These are phyloP conservation scores for Drosophila pullipes DNA, from an alignment of 2,888 invertebrate genomes.

Conservation along the genomic window DNA sequence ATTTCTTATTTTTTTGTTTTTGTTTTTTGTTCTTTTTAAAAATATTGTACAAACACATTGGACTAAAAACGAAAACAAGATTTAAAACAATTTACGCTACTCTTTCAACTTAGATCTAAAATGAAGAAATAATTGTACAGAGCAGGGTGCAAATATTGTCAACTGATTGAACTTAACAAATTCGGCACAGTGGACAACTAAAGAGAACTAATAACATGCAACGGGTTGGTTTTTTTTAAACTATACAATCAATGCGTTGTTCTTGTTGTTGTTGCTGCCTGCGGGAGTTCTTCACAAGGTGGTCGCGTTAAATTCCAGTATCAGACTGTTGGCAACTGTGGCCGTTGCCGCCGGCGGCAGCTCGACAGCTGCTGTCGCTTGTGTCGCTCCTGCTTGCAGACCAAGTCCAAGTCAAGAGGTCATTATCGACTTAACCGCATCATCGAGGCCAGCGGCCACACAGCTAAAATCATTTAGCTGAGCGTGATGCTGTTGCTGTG, in stretches of 20 bases:
- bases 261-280: constrained; percentile 14
- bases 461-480: constrained; percentile 85
- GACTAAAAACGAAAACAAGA: constrained; percentile 73
- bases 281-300: constrained; percentile 65
- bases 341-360: constrained; percentile 52
- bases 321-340: constrained; percentile 70
- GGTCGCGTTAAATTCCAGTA: constrained; percentile 82
- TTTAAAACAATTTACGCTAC: constrained; percentile 74
- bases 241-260: constrained; percentile 63
- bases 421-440: constrained; percentile 87
- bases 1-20: background rate
- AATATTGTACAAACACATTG: constrained; percentile 75
- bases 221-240: constrained; percentile 20
- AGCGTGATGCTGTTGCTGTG: constrained; percentile 56
- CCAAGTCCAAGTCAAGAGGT: constrained; percentile 86
- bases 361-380: constrained; percentile 30
- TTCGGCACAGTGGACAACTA: constrained; percentile 32
- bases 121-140: constrained; percentile 61
- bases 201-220: constrained; percentile 50
- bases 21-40: constrained; percentile 23
- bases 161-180: constrained; percentile 32
- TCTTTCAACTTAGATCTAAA: constrained; percentile 58
- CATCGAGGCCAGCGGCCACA: constrained; percentile 85
- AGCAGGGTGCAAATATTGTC: constrained; percentile 53
- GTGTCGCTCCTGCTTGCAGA: constrained; percentile 48